These are phyloP conservation scores for Adrianichthys oophorus DNA, from an alignment of 2,797 vertebrate species.

Conservation along the genomic window DNA sequence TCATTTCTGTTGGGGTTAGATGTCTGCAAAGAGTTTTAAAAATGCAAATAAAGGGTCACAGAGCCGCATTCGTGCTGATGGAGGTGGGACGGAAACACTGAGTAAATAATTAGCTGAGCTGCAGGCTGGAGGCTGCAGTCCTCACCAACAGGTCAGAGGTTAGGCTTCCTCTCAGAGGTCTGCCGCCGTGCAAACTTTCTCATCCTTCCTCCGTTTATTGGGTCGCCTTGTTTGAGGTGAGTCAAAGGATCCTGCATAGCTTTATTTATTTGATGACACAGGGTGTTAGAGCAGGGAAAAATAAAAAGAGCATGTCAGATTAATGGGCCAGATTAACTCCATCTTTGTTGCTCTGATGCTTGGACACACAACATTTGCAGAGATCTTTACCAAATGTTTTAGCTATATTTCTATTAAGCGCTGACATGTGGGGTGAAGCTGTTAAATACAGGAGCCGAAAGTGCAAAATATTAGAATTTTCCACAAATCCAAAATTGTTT, in stretches of 20 bases:
- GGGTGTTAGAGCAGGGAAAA: too few relatives aligned
- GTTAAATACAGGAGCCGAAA: too few relatives aligned
- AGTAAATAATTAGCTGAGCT: conserved; percentile 29
- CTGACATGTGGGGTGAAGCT: too few relatives aligned
- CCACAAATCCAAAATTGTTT: too few relatives aligned
- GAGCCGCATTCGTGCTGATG: background rate
- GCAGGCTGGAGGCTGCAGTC: conserved; percentile 6
- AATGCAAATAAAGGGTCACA: conserved; percentile 20
- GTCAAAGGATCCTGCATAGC: conserved; percentile 12
- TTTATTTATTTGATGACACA: background rate
- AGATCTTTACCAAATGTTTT: too few relatives aligned
- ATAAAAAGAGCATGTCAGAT: too few relatives aligned
- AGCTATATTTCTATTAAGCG: too few relatives aligned
- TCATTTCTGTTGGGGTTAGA: background rate
- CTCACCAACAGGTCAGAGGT: conserved; percentile 36
- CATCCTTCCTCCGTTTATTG: conserved; percentile 24
- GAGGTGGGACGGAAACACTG: conserved; percentile 35
- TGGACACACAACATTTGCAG: too few relatives aligned
- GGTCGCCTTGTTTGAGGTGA: conserved; percentile 38
- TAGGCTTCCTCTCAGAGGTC: conserved; percentile 32
- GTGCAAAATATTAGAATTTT: too few relatives aligned
- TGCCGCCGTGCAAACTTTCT: background rate
- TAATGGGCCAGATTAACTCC: too few relatives aligned
- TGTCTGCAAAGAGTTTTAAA: background rate
- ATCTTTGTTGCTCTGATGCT: too few relatives aligned